A percentile compares a stretch with the other conserved stretches of the same genome.
Evolutionary conservation across 2,797 vertebrate genomes (phyloP).

Genomic region (Bryconaethiops microstoma): DNA sequence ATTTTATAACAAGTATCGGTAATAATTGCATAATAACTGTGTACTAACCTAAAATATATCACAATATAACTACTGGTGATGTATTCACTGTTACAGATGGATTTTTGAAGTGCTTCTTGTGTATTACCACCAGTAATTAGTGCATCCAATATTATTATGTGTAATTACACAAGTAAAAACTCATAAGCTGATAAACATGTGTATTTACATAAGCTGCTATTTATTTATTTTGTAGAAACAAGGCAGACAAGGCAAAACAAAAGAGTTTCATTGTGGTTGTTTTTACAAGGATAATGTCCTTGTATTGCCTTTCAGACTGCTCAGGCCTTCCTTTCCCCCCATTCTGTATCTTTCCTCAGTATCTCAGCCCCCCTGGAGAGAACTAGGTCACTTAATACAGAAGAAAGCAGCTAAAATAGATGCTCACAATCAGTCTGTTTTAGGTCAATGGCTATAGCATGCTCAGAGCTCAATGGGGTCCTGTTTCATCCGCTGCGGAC

Average conservation of each 20-base stretch:
- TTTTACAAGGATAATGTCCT: not conserved
- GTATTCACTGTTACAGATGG: too few relatives aligned
- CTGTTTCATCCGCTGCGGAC: not conserved
- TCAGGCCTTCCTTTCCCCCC: not conserved
- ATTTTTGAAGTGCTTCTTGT: too few relatives aligned
- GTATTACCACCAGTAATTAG: too few relatives aligned
- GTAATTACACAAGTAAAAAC: too few relatives aligned
- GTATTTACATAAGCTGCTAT: too few relatives aligned
- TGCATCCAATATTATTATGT: too few relatives aligned
- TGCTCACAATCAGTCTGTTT: slow-evolving; percentile 7
- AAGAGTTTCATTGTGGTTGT: not conserved
- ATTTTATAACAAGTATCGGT: too few relatives aligned
- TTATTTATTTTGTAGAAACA: too few relatives aligned
- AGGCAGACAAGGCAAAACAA: not conserved
- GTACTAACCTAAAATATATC: too few relatives aligned
- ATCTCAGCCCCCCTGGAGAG: slow-evolving; percentile 9
- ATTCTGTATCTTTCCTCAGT: not conserved
- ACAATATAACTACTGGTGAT: too few relatives aligned
- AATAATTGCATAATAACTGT: too few relatives aligned
- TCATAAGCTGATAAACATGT: too few relatives aligned
- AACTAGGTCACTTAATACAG: slow-evolving; percentile 3
- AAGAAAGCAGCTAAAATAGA: slow-evolving; percentile 16
- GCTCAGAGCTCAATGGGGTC: not conserved
- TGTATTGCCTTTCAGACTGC: not conserved
- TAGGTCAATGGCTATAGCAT: slow-evolving; percentile 11